Evolutionary conservation across 2,113 vertebrate species (phyloP).

Genomic region (Cacatua alba): DNA sequence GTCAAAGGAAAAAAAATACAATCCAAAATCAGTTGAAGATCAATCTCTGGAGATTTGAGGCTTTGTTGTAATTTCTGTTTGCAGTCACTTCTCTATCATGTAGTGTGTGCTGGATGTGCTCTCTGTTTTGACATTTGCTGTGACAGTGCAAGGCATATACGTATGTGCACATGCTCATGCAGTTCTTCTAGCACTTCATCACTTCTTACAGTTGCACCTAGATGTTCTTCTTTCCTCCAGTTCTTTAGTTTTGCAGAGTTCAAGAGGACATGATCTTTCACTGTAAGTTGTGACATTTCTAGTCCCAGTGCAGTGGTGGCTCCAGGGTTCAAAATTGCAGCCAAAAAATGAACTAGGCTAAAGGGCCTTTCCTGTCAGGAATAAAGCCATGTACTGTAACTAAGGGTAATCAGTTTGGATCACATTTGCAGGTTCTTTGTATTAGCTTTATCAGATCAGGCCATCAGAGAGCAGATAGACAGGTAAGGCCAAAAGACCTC

Average conservation of each 20-base stretch:
- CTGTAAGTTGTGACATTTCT: background rate
- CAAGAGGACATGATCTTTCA: background rate
- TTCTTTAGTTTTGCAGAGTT: background rate
- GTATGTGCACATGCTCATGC: background rate
- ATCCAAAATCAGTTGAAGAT: background rate
- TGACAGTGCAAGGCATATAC: background rate
- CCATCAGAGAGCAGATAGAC: slow-evolving; percentile 79
- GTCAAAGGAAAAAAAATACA: background rate
- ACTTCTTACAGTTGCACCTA: background rate
- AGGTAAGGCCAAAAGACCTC: slow-evolving; percentile 81
- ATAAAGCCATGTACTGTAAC: slow-evolving; percentile 51
- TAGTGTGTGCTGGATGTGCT: background rate
- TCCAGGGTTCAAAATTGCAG: background rate
- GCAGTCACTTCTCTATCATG: background rate
- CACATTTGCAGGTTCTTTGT: slow-evolving; percentile 70
- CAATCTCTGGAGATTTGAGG: background rate
- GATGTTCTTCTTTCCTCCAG: background rate
- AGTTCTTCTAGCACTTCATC: background rate
- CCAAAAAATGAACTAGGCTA: background rate
- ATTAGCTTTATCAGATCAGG: slow-evolving; percentile 77
- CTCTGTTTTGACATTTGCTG: background rate
- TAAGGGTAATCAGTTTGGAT: slow-evolving; percentile 43
- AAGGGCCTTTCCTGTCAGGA: background rate
- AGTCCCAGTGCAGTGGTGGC: background rate
- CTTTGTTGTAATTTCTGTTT: background rate